Evolutionary conservation across 1,140 invertebrate species (phyloP), one percentile per base, ranked within the genome.

Genomic region (Linepithema humile): DNA sequence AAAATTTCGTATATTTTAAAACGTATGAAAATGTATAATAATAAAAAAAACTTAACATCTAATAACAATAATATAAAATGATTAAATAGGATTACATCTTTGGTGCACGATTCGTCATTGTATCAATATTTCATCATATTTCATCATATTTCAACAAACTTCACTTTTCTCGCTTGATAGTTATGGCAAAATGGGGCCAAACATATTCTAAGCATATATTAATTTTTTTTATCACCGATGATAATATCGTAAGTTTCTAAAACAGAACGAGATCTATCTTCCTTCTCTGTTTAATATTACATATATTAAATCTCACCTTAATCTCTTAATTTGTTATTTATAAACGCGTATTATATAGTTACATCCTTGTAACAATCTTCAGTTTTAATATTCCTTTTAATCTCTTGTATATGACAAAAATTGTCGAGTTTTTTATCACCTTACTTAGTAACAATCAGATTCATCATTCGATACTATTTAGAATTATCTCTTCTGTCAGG

Each of bases 61-160:
- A 72, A 70, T 80, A 65, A 78, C 75, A 86, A 82, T 62, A 72
- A 78, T 83, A 70, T 74, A 32, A 75, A 85, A 87, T 72, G 50
- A 78, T 74, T 89, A 78, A 89, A 50, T 88, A 74, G 83, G 86
- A 89, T 88, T 83, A 91, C 88, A 91, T 91, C 91, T 91, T 91
- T 91, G 91, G 91, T 91, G 87, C 78, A 85, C 60, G 84, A 85
- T 87, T 85, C 70, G 29, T 89, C 67, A 62, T 59, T 38, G 60
- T 75, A 64, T 83, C 26, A 78, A 83, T 55, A 84, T 86, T 78
- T 85, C 53, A 72, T 82, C 60, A 60, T 73, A 84, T 38, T 50
- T 2, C 48, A 55, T 40, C 23, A 20, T 70, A 78, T 40, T 26
- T 85, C 53, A 72, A 85, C 62, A 60, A 80, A 85, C 60, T 50